Evolutionary conservation across 2,888 invertebrate genomes (phyloP), one percentile per base, ranked within the genome.

Genomic region (Cryptus armator): DNA sequence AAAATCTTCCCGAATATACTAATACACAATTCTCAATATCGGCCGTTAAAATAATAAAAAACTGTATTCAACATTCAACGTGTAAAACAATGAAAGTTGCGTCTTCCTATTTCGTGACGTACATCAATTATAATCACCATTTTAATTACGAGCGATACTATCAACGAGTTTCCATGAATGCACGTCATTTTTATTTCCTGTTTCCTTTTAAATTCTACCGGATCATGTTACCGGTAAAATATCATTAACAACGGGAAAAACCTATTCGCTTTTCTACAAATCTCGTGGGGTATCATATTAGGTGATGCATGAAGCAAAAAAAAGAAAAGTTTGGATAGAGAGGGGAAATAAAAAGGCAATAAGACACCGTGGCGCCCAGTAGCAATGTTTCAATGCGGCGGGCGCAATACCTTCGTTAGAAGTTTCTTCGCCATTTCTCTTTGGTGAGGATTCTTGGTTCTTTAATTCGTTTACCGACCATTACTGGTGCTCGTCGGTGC

Each of bases 401-500:
- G 51, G 62, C 70, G 80, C 87, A 87, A 89, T 89, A 89, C 89
- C 88, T 89, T 88, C 88, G 87, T 90, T 88, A 86, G 87, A 90
- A 90, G 88, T 91, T 90, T 86, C 84, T 86, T 79, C 32, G 72
- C 84, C 82, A 84, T 85, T 85, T 84, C 86, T 86, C 86, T 88
- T 83, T 88, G 87, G 86, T 79, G 86, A 84, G 87, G 90, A 90
- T 90, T 90, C 89, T 89, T 89, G 90, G 87, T 91, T 91, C 90
- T 91, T 92, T 92, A 92, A 92, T 92, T 92, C 92, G 92, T 90
- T 92, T 92, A 92, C 90, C 90, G 88, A 89, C 89, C 91, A 92
- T 92, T 92, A 91, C 89, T 86, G 86, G 37, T 74, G 70, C 66
- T 70, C 32, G 37, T 43, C 67, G 62, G 53, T 81, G 70, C 78